Evolutionary conservation across 2,797 vertebrate genomes (phyloP), one percentile per base, ranked within the genome.

Genomic region (Tiaroga cobitis): DNA sequence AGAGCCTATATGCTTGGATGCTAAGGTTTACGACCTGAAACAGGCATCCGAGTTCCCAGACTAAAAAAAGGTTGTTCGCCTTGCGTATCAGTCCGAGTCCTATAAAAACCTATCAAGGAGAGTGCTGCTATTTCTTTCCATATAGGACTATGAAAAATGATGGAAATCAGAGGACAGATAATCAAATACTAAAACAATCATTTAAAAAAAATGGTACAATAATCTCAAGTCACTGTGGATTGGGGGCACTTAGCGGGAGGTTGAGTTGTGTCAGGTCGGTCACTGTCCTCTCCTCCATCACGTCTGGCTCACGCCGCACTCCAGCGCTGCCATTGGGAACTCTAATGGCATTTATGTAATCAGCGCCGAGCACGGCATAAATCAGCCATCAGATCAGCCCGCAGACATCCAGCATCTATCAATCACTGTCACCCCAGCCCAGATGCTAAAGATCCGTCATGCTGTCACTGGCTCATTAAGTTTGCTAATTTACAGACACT

Each of bases 381-480:
- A 91, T 89, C 90, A 89, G 79, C 85, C 76, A 74, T 89, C 89
- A 86, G 86, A 83, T 75, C 85, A 69, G 79, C 80, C 86, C 19
- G 34, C 41, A 76, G 85, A 83, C 87, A 86, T 85, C 80, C 84
- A 84, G 37, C 80, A 69, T 82, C 88, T 74, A 90, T 90, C 90
- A 89, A 86, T 91, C 89, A 85, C 82, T 87, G 89, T 85, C 89
- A 85, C 29, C 54, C 84, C 41, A 26, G 32, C 51, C 85, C 87
- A 88, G 88, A 89, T 88, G 86, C 88, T 87, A 87, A 87, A 86
- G 86, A 91, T 90, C 86, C 78, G 86, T 91, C 91, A 88, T 83
- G 79, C 88, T 89, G 85, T 87, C 89, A 85, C 74, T 74, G 83
- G 80, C 83, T 87, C 83, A 87, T 90, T 89, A 88, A 77, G 85